Conservation (phyloP, 2,113 vertebrate species). For the Oreotrochilus melanogaster region DNA sequence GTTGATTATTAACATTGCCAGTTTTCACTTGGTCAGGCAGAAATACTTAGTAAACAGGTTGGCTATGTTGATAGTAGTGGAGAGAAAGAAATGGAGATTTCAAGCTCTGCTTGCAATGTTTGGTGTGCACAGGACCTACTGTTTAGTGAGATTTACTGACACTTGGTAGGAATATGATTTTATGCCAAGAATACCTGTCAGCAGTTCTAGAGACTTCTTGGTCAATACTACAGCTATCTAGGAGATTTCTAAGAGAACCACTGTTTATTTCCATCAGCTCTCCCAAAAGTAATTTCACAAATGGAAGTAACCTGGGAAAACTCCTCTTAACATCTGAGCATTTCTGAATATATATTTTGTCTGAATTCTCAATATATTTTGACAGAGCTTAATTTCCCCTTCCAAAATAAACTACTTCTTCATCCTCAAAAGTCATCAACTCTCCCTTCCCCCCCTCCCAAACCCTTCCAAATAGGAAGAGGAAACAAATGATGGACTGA, state of each 20-base stretch:
- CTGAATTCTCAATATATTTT: background rate
- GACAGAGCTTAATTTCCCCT: background rate
- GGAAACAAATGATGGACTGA: conserved; percentile 57
- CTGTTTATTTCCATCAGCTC: background rate
- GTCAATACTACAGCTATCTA: background rate
- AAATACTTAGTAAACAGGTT: background rate
- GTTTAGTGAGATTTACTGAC: background rate
- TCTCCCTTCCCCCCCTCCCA: background rate
- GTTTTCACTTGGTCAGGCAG: background rate
- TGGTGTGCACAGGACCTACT: background rate
- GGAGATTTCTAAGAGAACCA: background rate
- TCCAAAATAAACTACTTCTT: background rate
- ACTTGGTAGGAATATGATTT: background rate
- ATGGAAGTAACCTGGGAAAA: conserved; percentile 2
- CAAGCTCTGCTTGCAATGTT: background rate
- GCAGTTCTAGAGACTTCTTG: background rate
- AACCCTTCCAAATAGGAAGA: conserved; percentile 46
- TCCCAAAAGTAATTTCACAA: background rate
- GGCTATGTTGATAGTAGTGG: background rate
- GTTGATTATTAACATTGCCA: background rate
- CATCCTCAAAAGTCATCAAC: background rate
- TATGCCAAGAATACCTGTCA: background rate
- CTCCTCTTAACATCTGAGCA: background rate
- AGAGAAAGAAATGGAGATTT: background rate
- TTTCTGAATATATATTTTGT: background rate